These are phyloP conservation scores for Lutjanus campechanus DNA, from an alignment of 2,797 vertebrate species.

Conservation along the genomic window DNA sequence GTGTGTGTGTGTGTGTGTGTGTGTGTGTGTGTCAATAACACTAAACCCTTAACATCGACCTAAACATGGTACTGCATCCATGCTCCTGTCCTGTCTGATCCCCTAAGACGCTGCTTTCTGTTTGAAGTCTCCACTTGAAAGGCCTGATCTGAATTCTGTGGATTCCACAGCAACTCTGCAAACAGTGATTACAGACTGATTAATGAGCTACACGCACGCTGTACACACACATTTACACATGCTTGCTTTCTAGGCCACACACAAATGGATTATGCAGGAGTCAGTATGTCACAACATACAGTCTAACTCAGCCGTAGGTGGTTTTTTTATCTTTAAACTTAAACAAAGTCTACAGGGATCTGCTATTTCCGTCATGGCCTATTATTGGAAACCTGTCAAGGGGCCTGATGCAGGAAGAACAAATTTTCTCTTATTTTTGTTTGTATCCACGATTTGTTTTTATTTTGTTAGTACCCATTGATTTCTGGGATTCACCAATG, in stretches of 20 bases:
- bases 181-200: slow-evolving; percentile 86
- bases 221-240: slow-evolving; percentile 38
- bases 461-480: no score
- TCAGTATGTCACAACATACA: slow-evolving; percentile 49
- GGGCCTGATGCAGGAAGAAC: no score
- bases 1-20: slow-evolving; percentile 37
- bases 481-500: no score
- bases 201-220: slow-evolving; percentile 76
- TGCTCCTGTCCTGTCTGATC: slow-evolving; percentile 75
- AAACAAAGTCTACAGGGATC: background rate
- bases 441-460: no score
- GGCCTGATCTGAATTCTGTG: slow-evolving; percentile 80
- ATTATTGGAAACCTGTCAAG: background rate
- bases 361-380: background rate
- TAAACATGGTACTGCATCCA: slow-evolving; percentile 62
- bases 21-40: slow-evolving; percentile 64
- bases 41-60: slow-evolving; percentile 72
- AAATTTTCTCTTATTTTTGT: no score
- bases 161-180: slow-evolving; percentile 76
- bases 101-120: slow-evolving; percentile 75
- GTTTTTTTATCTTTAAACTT: background rate
- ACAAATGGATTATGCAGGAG: slow-evolving; percentile 51
- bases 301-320: slow-evolving; percentile 8
- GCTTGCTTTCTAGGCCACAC: slow-evolving; percentile 67
- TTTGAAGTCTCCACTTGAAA: slow-evolving; percentile 88